A percentile compares a stretch with the other conserved stretches of the same genome.
Evolutionary conservation across 2,888 invertebrate species (phyloP).

Genomic region (Drosophila neutralis): DNA sequence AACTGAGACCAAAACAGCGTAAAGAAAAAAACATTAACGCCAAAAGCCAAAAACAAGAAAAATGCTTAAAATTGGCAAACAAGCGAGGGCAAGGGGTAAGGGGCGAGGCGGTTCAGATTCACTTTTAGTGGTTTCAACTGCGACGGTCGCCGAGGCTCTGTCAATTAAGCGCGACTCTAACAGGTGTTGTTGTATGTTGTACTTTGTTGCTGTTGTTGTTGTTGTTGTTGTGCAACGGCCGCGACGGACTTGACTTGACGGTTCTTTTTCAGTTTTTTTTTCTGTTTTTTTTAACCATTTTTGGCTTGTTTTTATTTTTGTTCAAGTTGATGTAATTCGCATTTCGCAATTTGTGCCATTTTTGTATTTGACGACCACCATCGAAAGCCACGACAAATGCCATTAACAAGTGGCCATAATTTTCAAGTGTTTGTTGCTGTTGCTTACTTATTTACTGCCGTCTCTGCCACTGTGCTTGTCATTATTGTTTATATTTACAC

Average conservation of each 20-base stretch:
- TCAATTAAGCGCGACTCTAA: constrained; percentile 39
- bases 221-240: constrained; percentile 36
- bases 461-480: not conserved
- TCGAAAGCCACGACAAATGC: constrained; percentile 18
- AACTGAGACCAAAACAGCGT: constrained; percentile 27
- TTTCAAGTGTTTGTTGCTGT: constrained; percentile 9
- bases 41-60: constrained; percentile 35
- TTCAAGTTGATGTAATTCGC: constrained; percentile 25
- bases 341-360: constrained; percentile 58
- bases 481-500: constrained; percentile 4
- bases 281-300: constrained; percentile 39
- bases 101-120: constrained; percentile 46
- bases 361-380: constrained; percentile 22
- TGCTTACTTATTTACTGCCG: not conserved
- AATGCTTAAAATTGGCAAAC: constrained; percentile 18
- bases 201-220: constrained; percentile 5
- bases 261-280: constrained; percentile 37
- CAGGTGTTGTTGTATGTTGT: constrained; percentile 33
- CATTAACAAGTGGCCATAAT: constrained; percentile 31
- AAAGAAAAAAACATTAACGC: constrained; percentile 6
- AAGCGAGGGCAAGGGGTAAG: not conserved
- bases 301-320: constrained; percentile 29
- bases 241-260: constrained; percentile 43
- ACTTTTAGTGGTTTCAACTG: constrained; percentile 50
- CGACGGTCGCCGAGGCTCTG: constrained; percentile 50